phyloP scores from a whole-genome alignment of 2,888 invertebrate genomes.

The Agonopterix arenella region DNA sequence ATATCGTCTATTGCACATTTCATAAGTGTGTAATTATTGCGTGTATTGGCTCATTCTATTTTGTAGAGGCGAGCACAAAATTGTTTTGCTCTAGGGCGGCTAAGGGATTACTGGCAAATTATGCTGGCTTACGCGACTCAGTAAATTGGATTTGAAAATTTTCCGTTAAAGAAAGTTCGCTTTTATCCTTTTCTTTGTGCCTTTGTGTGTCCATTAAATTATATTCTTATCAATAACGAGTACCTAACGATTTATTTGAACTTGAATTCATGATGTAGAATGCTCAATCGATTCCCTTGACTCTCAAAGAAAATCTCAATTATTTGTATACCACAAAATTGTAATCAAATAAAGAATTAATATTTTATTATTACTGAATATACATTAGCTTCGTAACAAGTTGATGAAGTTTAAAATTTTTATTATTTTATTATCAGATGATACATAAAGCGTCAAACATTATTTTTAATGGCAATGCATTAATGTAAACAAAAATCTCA shows the following conservation, averaged over 20 bases:
- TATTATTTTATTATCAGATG: background rate
- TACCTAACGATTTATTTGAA: background rate
- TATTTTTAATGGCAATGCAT: background rate
- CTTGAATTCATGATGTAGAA: background rate
- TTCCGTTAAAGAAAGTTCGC: constrained; percentile 17
- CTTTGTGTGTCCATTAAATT: too few species aligned
- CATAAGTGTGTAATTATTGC: constrained; percentile 39
- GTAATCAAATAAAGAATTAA: too few species aligned
- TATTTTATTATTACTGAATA: background rate
- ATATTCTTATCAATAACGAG: too few species aligned
- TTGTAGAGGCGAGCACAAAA: constrained; percentile 23
- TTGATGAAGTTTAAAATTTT: too few species aligned
- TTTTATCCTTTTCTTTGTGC: background rate
- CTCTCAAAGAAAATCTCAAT: too few species aligned
- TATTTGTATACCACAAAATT: too few species aligned
- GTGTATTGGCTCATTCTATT: constrained; percentile 27
- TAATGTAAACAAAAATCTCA: background rate
- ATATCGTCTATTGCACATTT: constrained; percentile 27
- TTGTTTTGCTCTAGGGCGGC: constrained; percentile 29
- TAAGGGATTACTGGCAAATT: constrained; percentile 18
- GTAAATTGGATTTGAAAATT: constrained; percentile 38
- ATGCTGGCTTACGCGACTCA: constrained; percentile 22
- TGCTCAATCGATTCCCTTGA: background rate
- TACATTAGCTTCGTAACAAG: background rate
- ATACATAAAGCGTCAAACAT: background rate